Evolutionary conservation across 1,140 invertebrate genomes (phyloP), one percentile per base, ranked within the genome.

Genomic region (Brachionus sp.): DNA sequence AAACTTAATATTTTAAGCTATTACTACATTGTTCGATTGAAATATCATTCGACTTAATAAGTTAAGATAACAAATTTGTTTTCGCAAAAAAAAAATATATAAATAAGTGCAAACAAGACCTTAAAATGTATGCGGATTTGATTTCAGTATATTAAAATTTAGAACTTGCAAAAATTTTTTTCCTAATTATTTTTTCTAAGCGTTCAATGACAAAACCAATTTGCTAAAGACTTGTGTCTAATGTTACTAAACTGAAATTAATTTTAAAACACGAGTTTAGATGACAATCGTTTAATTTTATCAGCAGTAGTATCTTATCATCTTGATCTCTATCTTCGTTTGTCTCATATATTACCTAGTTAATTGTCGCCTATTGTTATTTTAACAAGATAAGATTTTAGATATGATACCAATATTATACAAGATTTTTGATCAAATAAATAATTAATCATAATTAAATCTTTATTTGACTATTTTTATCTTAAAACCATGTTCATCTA

Each of bases 321-420:
- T 33, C 29, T 66, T 66, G 64, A 33, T 73, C 19, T 73, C 35
- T 39, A 39, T 73, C 33, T 73, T 10, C 66, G 25, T 46, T 75
- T n/a, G 64, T 25, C 37, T 75, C 42, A 46, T 75, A 75, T 25
- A 75, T 75, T 75, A 75, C 70, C 70, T 75, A 19, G 3, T 29
- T 29, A 29, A 75, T 75, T 75, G 70, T 75, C 70, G 70, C 23
- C 39, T 75, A 70, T 70, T 70, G 16, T 70, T 23, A 23, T 39
- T 39, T 73, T 73, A 50, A 46, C 42, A 75, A 75, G 70, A 75
- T 75, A 46, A 75, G 70, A 75, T 75, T 46, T 46, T 25, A 75
- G 70, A 75, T 75, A 33, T 29, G 70, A 75, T 75, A 75, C 39
- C 16, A 75, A 39, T 4, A 75, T 46, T 46, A 75, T 46, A 46